A percentile compares a stretch with the other conserved stretches of the same genome.
Conservation (phyloP, 2,888 invertebrate species). For the Drosophila ezoana region DNA sequence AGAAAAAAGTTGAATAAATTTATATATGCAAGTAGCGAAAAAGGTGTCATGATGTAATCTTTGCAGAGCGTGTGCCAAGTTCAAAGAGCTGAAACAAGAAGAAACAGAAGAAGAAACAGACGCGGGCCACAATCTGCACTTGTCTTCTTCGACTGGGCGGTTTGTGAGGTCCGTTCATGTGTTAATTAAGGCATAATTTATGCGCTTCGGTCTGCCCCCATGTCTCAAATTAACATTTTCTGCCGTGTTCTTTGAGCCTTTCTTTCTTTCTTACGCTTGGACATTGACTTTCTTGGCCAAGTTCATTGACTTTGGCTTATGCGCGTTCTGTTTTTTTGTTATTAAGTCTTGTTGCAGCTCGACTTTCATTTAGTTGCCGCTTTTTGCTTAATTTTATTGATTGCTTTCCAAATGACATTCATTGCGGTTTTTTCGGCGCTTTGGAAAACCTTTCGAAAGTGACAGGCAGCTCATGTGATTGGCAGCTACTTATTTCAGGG, state of each 20-base stretch:
- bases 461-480: constrained; percentile 43
- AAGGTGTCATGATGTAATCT: constrained; percentile 57
- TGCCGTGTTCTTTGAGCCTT: constrained; percentile 35
- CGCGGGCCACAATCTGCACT: no score
- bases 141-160: no score
- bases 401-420: constrained; percentile 49
- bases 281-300: constrained; percentile 45
- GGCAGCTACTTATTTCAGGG: constrained; percentile 5
- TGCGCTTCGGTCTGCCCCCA: constrained; percentile 17
- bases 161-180: constrained; percentile 4
- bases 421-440: constrained; percentile 9
- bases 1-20: constrained; percentile 5
- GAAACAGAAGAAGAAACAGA: not conserved
- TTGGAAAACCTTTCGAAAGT: constrained; percentile 57
- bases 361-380: constrained; percentile 39
- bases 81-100: constrained; percentile 14
- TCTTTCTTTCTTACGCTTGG: constrained; percentile 33
- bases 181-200: constrained; percentile 50
- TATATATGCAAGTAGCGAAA: constrained; percentile 31
- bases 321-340: constrained; percentile 35
- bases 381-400: constrained; percentile 34
- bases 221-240: not conserved
- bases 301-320: constrained; percentile 52
- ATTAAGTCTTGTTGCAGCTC: constrained; percentile 23
- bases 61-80: constrained; percentile 36